Base-by-base conservation (phyloP, 1,140 invertebrate genomes). In the Zeugodacus cucurbitae region DNA sequence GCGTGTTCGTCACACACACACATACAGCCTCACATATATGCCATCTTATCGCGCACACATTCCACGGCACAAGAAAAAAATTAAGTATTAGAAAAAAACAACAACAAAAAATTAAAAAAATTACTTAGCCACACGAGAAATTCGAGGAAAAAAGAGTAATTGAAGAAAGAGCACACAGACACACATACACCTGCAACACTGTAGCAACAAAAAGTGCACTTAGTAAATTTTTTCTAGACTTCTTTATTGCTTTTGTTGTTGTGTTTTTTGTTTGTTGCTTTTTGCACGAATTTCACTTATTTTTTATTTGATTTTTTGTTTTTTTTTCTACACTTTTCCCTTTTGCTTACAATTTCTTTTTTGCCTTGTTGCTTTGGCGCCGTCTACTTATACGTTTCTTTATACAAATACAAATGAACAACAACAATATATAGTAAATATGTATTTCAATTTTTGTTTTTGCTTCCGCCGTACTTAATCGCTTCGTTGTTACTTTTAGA, bases 401-500 rank as follows among this genome's bases (percentile, higher is more conserved):
- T 26, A 48, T 3, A 82, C n/a, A 32, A 7, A 70, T 34, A 41
- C 32, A 37, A 48, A 32, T 54, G 48, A 54, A 54, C 14, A 54
- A 54, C 48, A 54, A 54, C 48, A 54, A 54, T 54, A 54, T 17
- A 54, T n/a, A n/a, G n/a, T n/a, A 26, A 17, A 70, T 26, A 26
- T 70, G 26, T 70, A 32, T 70, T 48, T 29, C 37, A 41, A 82
- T 26, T 44, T 74, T 48, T 82, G 26, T 48, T 82, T 54, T 54
- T 29, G n/a, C 74, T 48, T 82, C 26, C 74, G n/a, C 74, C 74
- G 74, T 82, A 82, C 74, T 82, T 82, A 82, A 82, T 82, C 74
- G 74, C 74, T 82, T 82, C 74, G 74, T 54, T 82, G 74, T 82
- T 82, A 82, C 41, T 82, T 82, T 82, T 82, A n/a, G 74, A 82